Evolutionary conservation across 1,140 invertebrate species (phyloP).

Genomic region (Drosophila lacertosa): DNA sequence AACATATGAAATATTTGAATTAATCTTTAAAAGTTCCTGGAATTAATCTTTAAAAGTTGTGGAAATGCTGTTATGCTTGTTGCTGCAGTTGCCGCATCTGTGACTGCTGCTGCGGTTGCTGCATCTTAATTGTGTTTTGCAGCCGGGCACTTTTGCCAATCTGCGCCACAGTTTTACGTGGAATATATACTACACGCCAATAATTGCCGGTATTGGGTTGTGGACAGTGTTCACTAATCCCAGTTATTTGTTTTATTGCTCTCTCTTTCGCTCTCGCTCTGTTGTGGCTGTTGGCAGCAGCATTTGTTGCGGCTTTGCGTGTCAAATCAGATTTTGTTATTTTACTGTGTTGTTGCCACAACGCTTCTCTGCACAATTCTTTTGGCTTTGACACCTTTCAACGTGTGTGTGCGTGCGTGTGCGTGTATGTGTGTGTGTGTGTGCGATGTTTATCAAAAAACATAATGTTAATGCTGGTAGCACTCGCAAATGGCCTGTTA

Average conservation of each 20-base stretch:
- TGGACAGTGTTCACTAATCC: background rate
- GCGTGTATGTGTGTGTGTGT: constrained; percentile 1
- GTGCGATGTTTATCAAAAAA: constrained; percentile 53
- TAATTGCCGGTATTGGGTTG: constrained; percentile 7
- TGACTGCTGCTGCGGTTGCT: constrained; percentile 8
- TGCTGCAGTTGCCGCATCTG: background rate
- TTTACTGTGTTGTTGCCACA: constrained; percentile 42
- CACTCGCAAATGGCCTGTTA: constrained; percentile 61
- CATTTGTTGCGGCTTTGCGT: constrained; percentile 58
- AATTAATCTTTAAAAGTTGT: too few relatives aligned
- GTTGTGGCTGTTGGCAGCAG: background rate
- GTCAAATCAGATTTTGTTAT: constrained; percentile 75
- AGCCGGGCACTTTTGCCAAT: constrained; percentile 30
- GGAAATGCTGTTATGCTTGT: background rate
- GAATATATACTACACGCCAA: constrained; percentile 39
- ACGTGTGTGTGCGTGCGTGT: background rate
- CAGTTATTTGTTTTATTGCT: background rate
- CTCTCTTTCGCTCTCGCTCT: background rate
- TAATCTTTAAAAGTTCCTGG: too few relatives aligned
- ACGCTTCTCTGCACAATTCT: constrained; percentile 31
- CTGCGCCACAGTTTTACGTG: constrained; percentile 19
- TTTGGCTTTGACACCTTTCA: constrained; percentile 25
- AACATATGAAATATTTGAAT: too few relatives aligned
- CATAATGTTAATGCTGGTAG: constrained; percentile 45
- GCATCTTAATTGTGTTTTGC: constrained; percentile 29